phyloP scores from a whole-genome alignment of 2,888 invertebrate genomes.

The Lucinisca nassula region DNA sequence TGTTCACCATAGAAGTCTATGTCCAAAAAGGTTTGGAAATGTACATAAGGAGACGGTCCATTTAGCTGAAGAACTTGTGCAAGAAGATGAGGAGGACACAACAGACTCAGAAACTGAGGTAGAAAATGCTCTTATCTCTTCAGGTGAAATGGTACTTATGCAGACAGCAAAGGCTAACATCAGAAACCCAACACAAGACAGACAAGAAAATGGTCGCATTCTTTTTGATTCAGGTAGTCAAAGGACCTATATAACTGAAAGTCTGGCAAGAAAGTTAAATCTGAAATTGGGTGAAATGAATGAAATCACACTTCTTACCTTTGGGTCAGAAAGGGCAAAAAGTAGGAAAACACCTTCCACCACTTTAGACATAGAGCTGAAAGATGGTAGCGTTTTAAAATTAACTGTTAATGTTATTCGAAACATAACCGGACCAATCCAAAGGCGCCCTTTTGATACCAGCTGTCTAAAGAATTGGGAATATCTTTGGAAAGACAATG shows the following conservation, averaged over 20 bases:
- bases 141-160: conserved; percentile 34
- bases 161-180: conserved; percentile 36
- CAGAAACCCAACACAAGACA: not conserved
- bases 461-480: not conserved
- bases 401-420: not conserved
- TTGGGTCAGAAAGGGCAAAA: not conserved
- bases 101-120: too few species aligned
- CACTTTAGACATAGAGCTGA: not conserved
- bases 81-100: not conserved
- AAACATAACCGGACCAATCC: not conserved
- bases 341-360: not conserved
- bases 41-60: not conserved
- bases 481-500: not conserved
- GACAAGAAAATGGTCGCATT: not conserved
- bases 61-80: conserved; percentile 4
- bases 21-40: conserved; percentile 21
- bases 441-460: not conserved
- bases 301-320: not conserved
- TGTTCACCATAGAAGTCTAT: conserved; percentile 41
- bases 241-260: conserved; percentile 7
- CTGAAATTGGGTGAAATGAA: not conserved
- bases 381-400: not conserved
- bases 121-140: conserved; percentile 38
- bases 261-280: not conserved
- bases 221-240: conserved; percentile 9